These are phyloP conservation scores for Thamnaconus septentrionalis DNA, from an alignment of 2,113 vertebrate species.

Conservation along the genomic window DNA sequence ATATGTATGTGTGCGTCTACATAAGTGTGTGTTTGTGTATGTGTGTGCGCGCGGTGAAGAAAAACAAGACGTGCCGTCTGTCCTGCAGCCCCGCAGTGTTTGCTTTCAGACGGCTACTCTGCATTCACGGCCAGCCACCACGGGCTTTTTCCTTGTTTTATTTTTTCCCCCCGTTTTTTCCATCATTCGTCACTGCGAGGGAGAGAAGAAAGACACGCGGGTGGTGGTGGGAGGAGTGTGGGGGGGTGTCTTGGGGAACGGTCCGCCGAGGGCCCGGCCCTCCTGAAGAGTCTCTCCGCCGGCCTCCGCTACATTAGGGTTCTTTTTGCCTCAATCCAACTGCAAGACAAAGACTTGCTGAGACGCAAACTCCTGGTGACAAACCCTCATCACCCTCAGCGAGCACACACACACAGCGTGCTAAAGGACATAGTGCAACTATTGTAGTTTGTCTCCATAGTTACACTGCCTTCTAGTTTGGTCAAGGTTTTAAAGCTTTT, in stretches of 20 bases:
- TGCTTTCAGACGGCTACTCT: constrained; percentile 12
- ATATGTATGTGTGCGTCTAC: not conserved
- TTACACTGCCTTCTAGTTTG: constrained; percentile 3
- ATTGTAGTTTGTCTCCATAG: constrained; percentile 1
- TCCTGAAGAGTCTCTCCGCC: constrained; percentile 41
- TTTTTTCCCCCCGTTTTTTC: too few relatives aligned
- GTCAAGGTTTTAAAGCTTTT: not conserved
- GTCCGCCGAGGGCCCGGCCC: constrained; percentile 44
- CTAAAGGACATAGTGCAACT: not conserved
- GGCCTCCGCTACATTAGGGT: constrained; percentile 34
- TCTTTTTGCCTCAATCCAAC: constrained; percentile 33
- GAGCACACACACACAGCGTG: not conserved
- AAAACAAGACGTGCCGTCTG: constrained; percentile 5
- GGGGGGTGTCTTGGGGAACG: constrained; percentile 14
- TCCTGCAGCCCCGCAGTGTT: constrained; percentile 17
- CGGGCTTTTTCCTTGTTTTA: constrained; percentile 4
- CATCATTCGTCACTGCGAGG: constrained; percentile 28
- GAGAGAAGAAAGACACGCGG: constrained; percentile 7
- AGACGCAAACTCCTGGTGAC: constrained; percentile 40
- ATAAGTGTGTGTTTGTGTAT: too few relatives aligned
- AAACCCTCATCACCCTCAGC: constrained; percentile 28
- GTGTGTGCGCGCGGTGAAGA: not conserved
- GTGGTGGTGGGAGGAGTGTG: too few relatives aligned
- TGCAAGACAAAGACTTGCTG: constrained; percentile 36
- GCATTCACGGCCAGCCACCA: constrained; percentile 23